phyloP scores from a whole-genome alignment of 1,140 invertebrate species.

The Neocloeon triangulifer region DNA sequence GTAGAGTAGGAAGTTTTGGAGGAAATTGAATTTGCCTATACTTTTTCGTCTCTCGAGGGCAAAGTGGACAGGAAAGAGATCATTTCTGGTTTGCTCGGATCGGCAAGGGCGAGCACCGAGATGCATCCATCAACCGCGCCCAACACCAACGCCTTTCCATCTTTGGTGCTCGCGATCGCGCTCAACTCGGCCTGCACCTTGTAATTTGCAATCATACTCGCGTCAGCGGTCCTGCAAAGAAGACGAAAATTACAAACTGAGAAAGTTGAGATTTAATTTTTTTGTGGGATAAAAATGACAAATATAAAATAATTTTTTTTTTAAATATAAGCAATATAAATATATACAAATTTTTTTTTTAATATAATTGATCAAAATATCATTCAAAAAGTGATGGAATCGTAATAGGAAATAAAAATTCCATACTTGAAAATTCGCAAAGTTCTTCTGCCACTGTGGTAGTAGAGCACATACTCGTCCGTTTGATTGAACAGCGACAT shows the following conservation, averaged over 20 bases:
- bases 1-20: no score
- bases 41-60: slow-evolving; percentile 46
- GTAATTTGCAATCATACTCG: slow-evolving; percentile 78
- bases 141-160: slow-evolving; percentile 57
- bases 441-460: slow-evolving; percentile 84
- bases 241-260: no score
- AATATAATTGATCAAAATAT: no score
- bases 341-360: no score
- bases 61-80: slow-evolving; percentile 37
- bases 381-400: no score
- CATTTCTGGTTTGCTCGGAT: slow-evolving; percentile 38
- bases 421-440: slow-evolving; percentile 75
- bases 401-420: no score
- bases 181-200: slow-evolving; percentile 78
- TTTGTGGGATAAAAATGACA: no score
- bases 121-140: slow-evolving; percentile 86
- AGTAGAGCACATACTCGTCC: slow-evolving; percentile 90
- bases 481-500: slow-evolving; percentile 84
- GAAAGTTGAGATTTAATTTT: no score
- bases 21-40: no score
- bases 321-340: no score
- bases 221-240: slow-evolving; percentile 49
- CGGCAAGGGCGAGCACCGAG: slow-evolving; percentile 73
- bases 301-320: no score
- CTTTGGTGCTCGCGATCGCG: slow-evolving; percentile 57